phyloP scores from a whole-genome alignment of 2,888 invertebrate species.

The Agrochola lota region DNA sequence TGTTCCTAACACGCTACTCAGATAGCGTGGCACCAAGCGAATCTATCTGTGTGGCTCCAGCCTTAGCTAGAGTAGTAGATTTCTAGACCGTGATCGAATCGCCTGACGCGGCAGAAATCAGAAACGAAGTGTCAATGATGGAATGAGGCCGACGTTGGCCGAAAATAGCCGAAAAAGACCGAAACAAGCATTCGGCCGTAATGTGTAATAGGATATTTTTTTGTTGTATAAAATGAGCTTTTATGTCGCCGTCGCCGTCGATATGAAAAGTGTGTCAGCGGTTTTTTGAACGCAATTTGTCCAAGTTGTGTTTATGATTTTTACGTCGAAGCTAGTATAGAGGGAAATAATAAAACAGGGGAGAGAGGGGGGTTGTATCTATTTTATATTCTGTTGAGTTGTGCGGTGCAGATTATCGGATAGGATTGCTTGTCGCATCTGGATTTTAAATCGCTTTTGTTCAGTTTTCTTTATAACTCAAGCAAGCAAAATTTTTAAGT shows the following conservation, averaged over 20 bases:
- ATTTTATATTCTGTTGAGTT: conserved; percentile 53
- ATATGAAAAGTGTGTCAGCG: conserved; percentile 60
- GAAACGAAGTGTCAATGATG: conserved; percentile 57
- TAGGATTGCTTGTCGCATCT: not conserved
- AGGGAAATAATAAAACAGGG: conserved; percentile 35
- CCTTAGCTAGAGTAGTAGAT: conserved; percentile 23
- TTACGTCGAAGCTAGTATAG: conserved; percentile 12
- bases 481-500: too few relatives aligned
- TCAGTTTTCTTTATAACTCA: not conserved
- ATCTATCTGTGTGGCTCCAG: not conserved
- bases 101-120: conserved; percentile 59
- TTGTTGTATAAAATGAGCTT: conserved; percentile 61
- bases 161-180: conserved; percentile 42
- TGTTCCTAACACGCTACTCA: not conserved
- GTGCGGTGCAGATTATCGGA: conserved; percentile 19
- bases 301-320: conserved; percentile 52
- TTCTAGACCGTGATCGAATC: conserved; percentile 53
- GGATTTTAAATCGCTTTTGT: not conserved
- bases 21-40: not conserved
- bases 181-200: conserved; percentile 54
- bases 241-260: conserved; percentile 33
- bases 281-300: conserved; percentile 47
- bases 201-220: conserved; percentile 57
- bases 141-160: conserved; percentile 49
- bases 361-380: not conserved